A percentile compares a stretch with the other conserved stretches of the same genome.
Conservation (phyloP, 2,797 vertebrate species). For the Anas bahamensis region DNA sequence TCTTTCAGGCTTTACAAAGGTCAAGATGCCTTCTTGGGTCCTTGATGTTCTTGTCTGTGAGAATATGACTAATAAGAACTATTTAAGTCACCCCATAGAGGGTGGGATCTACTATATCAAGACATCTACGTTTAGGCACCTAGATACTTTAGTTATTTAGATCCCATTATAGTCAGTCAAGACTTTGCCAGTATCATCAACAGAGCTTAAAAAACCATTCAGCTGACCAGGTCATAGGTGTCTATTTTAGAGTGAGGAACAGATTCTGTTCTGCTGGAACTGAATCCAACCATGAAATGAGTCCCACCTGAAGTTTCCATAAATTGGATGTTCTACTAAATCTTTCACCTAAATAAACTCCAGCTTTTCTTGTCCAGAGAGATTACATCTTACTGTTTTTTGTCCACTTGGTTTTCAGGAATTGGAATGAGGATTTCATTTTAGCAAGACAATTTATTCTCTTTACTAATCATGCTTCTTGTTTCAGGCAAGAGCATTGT, state of each 20-base stretch:
- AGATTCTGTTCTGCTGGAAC: background rate
- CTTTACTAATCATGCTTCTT: background rate
- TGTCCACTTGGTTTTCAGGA: background rate
- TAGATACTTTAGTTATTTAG: background rate
- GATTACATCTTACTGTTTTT: background rate
- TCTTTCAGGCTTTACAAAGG: background rate
- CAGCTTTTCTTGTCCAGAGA: background rate
- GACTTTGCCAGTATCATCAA: background rate
- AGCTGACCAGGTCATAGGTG: background rate
- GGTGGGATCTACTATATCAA: background rate
- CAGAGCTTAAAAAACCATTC: background rate
- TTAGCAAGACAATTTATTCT: background rate
- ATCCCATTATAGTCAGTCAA: background rate
- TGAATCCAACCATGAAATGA: background rate
- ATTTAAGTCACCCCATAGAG: fast-evolving
- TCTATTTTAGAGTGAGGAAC: background rate
- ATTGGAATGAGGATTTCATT: background rate
- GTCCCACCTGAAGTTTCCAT: background rate
- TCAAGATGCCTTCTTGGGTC: background rate
- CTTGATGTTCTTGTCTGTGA: background rate
- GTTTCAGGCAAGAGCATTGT: background rate
- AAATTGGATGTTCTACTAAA: background rate
- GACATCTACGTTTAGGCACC: background rate
- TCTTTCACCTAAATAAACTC: background rate
- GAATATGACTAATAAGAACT: background rate